A percentile compares a stretch with the other conserved stretches of the same genome.
phyloP scores from a whole-genome alignment of 2,797 vertebrate species.

The Antrozous pallidus region DNA sequence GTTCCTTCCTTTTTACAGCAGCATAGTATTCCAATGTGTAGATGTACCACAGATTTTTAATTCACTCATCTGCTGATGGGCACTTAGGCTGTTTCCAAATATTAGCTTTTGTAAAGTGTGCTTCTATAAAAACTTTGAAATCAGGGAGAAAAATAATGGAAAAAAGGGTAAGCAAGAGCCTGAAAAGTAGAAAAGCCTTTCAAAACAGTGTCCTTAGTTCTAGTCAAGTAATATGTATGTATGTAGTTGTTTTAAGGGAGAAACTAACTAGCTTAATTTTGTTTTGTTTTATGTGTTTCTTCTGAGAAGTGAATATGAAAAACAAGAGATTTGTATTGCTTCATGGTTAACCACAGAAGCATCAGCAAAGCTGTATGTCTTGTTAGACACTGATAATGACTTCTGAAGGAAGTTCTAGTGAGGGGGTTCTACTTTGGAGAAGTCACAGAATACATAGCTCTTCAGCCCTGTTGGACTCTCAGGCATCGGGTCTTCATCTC shows the following conservation, averaged over 20 bases:
- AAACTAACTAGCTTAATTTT: not conserved
- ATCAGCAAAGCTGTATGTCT: not conserved
- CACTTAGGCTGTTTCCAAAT: too few species aligned
- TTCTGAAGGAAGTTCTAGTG: not conserved
- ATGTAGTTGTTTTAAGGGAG: not conserved
- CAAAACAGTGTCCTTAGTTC: not conserved
- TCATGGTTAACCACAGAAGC: not conserved
- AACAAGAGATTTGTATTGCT: not conserved
- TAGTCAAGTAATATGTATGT: not conserved
- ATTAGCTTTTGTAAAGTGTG: too few species aligned
- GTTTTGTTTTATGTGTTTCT: not conserved
- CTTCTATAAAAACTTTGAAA: not conserved
- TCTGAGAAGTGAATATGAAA: not conserved
- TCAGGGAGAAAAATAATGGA: not conserved
- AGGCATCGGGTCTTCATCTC: not conserved
- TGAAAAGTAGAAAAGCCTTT: not conserved
- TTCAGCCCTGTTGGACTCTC: not conserved
- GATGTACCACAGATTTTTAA: too few species aligned
- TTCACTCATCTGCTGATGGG: too few species aligned
- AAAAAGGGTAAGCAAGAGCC: not conserved
- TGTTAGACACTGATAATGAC: not conserved
- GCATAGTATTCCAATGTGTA: too few species aligned
- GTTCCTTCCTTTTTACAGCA: too few species aligned
- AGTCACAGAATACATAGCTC: not conserved
- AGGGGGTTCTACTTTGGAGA: not conserved